These are phyloP conservation scores for Epinephelus malabaricus DNA, from an alignment of 2,797 vertebrate genomes.

Conservation along the genomic window DNA sequence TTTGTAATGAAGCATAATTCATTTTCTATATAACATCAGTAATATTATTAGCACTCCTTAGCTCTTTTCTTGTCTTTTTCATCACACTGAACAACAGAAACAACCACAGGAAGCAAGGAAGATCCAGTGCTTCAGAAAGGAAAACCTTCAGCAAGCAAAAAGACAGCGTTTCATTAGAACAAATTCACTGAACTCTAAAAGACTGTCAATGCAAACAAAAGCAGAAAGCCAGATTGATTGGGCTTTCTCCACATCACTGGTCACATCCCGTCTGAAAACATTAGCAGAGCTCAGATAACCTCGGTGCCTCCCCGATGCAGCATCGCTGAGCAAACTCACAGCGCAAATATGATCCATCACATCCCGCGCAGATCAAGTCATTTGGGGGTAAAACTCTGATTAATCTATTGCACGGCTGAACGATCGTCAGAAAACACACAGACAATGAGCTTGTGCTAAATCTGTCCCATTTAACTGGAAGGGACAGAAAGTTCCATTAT, in stretches of 20 bases:
- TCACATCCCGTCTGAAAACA: constrained; percentile 17
- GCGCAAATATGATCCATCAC: constrained; percentile 38
- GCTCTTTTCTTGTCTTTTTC: not conserved
- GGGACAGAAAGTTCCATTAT: not conserved
- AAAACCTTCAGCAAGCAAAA: not conserved
- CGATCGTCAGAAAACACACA: constrained; percentile 11
- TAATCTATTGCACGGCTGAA: constrained; percentile 18
- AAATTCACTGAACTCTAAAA: constrained; percentile 7
- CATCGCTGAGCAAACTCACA: constrained; percentile 21
- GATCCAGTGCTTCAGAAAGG: not conserved
- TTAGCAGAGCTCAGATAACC: constrained; percentile 22
- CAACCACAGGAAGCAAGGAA: not conserved
- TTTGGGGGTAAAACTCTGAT: not conserved
- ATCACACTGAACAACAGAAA: not conserved
- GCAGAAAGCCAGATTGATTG: not conserved
- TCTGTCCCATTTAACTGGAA: not conserved
- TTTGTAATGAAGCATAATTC: too few species aligned
- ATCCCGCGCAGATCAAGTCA: not conserved
- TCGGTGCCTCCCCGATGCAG: not conserved
- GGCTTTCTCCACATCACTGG: not conserved
- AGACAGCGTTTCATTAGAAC: constrained; percentile 1
- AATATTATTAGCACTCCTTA: too few species aligned
- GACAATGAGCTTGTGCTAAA: not conserved
- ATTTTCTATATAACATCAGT: too few species aligned
- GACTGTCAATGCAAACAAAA: constrained; percentile 9